phyloP scores from a whole-genome alignment of 2,797 vertebrate species.

The Sebastes miniatus region DNA sequence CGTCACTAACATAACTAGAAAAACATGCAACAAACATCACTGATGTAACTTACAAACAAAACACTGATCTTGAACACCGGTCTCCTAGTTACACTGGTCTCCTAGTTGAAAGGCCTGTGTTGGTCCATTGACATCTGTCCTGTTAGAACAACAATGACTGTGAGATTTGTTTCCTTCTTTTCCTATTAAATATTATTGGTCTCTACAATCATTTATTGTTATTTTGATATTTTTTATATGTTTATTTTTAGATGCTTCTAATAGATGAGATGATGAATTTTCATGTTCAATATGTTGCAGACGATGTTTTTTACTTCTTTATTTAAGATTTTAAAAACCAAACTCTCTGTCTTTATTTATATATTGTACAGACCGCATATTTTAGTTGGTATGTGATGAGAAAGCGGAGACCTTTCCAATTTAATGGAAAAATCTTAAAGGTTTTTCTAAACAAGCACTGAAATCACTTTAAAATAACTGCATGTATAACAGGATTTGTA shows the following conservation, averaged over 20 bases:
- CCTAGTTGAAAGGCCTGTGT: too few relatives aligned
- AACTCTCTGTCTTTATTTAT: not conserved
- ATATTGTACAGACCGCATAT: not conserved
- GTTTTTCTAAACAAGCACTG: not conserved
- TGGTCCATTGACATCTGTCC: too few relatives aligned
- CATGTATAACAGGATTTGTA: not conserved
- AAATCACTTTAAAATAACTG: not conserved
- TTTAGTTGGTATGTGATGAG: not conserved
- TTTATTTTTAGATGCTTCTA: not conserved
- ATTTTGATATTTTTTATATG: not conserved
- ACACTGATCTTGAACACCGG: too few relatives aligned
- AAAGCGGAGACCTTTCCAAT: not conserved
- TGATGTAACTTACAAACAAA: too few relatives aligned
- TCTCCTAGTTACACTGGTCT: too few relatives aligned
- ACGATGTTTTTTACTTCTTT: not conserved
- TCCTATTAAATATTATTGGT: not conserved
- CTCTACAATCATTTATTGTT: not conserved
- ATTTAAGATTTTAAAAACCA: not conserved
- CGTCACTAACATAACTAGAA: too few relatives aligned
- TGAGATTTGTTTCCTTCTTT: fast-evolving
- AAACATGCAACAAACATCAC: too few relatives aligned
- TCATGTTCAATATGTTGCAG: not conserved
- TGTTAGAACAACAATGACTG: too few relatives aligned
- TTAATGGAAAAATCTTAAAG: not conserved
- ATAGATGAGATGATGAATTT: not conserved